These are phyloP conservation scores for Crocallis elinguaria DNA, from an alignment of 2,888 invertebrate genomes.

Conservation along the genomic window DNA sequence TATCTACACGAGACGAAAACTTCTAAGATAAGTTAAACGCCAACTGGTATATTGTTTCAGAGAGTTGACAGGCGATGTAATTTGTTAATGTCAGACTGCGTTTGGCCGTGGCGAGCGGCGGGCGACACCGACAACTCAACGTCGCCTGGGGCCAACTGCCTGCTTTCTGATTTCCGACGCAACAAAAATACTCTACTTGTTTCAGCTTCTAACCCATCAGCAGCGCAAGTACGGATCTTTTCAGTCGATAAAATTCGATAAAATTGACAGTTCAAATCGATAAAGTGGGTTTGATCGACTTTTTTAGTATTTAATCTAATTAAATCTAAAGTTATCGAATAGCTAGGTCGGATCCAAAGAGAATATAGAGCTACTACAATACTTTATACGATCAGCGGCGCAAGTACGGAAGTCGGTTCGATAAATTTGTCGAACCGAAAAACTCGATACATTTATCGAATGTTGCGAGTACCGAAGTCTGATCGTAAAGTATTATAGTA, in stretches of 20 bases:
- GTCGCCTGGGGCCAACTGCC: conserved; percentile 50
- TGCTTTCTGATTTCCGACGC: conserved; percentile 53
- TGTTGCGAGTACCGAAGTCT: too few relatives aligned
- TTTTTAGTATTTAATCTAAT: too few relatives aligned
- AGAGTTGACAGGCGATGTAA: conserved; percentile 80
- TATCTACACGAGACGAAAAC: conserved; percentile 82
- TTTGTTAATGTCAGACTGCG: conserved; percentile 78
- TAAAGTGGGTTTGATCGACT: too few relatives aligned
- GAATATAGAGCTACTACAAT: too few relatives aligned
- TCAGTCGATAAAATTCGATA: too few relatives aligned
- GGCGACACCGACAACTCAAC: conserved; percentile 47
- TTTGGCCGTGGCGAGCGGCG: conserved; percentile 46
- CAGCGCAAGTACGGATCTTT: too few relatives aligned
- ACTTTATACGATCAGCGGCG: too few relatives aligned
- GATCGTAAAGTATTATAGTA: too few relatives aligned
- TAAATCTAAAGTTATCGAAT: too few relatives aligned
- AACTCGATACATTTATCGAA: conserved; percentile 72
- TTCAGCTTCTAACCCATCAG: conserved; percentile 59
- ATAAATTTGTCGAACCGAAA: conserved; percentile 66
- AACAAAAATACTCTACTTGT: conserved; percentile 68
- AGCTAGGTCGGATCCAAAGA: too few relatives aligned
- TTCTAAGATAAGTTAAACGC: conserved; percentile 81
- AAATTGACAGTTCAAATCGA: too few relatives aligned
- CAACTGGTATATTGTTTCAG: conserved; percentile 83
- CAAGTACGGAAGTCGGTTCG: too few relatives aligned